Evolutionary conservation across 2,797 vertebrate genomes (phyloP).

Genomic region (Xenentodon cancila): DNA sequence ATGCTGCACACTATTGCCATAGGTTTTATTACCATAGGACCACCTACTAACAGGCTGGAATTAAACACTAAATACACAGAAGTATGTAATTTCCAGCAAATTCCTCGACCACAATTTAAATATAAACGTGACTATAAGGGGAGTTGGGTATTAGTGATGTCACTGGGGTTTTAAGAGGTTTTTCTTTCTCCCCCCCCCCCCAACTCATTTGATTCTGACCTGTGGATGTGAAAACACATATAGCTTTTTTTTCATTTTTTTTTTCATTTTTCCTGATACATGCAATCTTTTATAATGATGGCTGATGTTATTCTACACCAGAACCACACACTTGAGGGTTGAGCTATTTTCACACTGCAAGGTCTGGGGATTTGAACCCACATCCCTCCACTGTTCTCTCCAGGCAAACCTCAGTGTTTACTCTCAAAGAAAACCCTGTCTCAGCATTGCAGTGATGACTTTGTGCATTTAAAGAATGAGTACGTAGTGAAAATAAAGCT

Average conservation of each 20-base stretch:
- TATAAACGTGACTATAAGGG: constrained; percentile 62
- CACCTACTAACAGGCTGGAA: constrained; percentile 77
- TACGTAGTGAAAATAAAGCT: constrained; percentile 67
- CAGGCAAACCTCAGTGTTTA: constrained; percentile 76
- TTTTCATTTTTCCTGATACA: constrained; percentile 60
- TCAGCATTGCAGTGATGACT: constrained; percentile 68
- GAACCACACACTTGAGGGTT: constrained; percentile 75
- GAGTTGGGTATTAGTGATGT: constrained; percentile 75
- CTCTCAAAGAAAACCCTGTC: constrained; percentile 79
- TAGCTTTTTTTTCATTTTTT: constrained; percentile 36
- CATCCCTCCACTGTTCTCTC: constrained; percentile 79
- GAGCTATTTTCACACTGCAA: constrained; percentile 84
- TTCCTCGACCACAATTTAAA: constrained; percentile 74
- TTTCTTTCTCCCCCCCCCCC: constrained; percentile 46
- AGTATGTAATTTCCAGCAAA: constrained; percentile 63
- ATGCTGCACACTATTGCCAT: constrained; percentile 65
- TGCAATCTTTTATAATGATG: constrained; percentile 74
- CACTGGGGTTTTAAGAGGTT: constrained; percentile 68
- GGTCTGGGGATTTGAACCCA: constrained; percentile 77
- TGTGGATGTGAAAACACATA: constrained; percentile 74
- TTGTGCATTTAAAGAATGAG: constrained; percentile 76
- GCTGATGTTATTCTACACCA: constrained; percentile 76
- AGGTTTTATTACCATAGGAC: constrained; percentile 72
- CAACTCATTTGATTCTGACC: constrained; percentile 58
- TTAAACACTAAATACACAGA: constrained; percentile 63